These are phyloP conservation scores for Clinocottus analis DNA, from an alignment of 2,113 vertebrate genomes.

Conservation along the genomic window DNA sequence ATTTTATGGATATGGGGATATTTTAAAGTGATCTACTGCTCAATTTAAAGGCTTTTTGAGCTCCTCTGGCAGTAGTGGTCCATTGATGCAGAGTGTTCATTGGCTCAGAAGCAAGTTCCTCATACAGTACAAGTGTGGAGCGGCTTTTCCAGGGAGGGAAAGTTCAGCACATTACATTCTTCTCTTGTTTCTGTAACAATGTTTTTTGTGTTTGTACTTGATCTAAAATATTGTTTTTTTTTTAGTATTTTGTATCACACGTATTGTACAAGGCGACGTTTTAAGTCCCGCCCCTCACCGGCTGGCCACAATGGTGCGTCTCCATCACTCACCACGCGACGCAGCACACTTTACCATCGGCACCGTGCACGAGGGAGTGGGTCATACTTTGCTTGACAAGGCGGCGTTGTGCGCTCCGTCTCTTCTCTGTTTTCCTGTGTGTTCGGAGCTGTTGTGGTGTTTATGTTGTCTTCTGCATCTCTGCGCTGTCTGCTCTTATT, in stretches of 20 bases:
- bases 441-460: neutral
- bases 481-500: too few relatives aligned
- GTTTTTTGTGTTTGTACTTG: neutral
- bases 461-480: neutral
- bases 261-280: neutral
- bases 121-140: neutral
- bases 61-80: conserved; percentile 7
- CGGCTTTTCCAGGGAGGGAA: neutral
- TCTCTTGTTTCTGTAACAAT: neutral
- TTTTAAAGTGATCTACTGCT: conserved; percentile 41
- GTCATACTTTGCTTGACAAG: too few relatives aligned
- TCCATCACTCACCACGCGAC: neutral
- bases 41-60: conserved; percentile 1
- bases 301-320: neutral
- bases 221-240: neutral
- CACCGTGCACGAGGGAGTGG: too few relatives aligned
- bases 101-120: conserved; percentile 6
- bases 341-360: too few relatives aligned
- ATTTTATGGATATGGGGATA: conserved; percentile 43
- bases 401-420: too few relatives aligned
- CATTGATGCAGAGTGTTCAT: neutral
- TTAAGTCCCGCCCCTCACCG: neutral
- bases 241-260: neutral
- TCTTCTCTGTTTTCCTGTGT: neutral
- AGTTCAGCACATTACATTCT: neutral